Conservation (phyloP, 2,888 invertebrate genomes). For the Phortica magna region DNA sequence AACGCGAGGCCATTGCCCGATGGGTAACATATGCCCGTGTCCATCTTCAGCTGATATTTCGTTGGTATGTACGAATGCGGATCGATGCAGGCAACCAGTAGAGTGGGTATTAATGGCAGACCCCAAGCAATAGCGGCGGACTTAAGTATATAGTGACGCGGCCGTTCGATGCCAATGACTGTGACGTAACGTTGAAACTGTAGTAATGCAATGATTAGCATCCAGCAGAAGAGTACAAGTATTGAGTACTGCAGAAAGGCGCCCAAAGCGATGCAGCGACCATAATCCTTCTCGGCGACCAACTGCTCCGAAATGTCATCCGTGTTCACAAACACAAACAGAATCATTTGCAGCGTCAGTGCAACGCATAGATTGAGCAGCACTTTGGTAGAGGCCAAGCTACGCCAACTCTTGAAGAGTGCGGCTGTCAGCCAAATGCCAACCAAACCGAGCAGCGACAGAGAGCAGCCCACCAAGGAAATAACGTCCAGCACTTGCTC, state of each 20-base stretch:
- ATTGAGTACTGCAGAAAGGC: slow-evolving; percentile 84
- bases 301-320: slow-evolving; percentile 64
- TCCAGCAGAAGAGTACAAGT: slow-evolving; percentile 85
- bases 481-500: slow-evolving; percentile 80
- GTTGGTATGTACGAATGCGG: slow-evolving; percentile 78
- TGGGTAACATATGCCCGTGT: slow-evolving; percentile 80
- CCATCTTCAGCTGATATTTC: slow-evolving; percentile 54
- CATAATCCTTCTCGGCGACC: slow-evolving; percentile 57
- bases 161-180: slow-evolving; percentile 81
- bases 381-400: slow-evolving; percentile 83
- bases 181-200: slow-evolving; percentile 85
- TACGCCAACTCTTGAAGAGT: slow-evolving; percentile 81
- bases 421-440: slow-evolving; percentile 82
- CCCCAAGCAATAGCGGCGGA: slow-evolving; percentile 83
- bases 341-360: slow-evolving; percentile 81
- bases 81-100: slow-evolving; percentile 78
- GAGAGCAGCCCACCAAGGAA: slow-evolving; percentile 80
- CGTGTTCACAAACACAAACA: slow-evolving; percentile 73
- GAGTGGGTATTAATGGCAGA: slow-evolving; percentile 80
- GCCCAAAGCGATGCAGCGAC: slow-evolving; percentile 81
- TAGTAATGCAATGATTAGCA: slow-evolving; percentile 84
- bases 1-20: slow-evolving; percentile 79
- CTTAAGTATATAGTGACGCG: slow-evolving; percentile 82
- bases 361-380: slow-evolving; percentile 83
- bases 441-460: slow-evolving; percentile 81